Evolutionary conservation across 53 echinoderm and acorn worm species (phyloP), one percentile per base, ranked within the genome.

Genomic region (Pentamera pediparva): DNA sequence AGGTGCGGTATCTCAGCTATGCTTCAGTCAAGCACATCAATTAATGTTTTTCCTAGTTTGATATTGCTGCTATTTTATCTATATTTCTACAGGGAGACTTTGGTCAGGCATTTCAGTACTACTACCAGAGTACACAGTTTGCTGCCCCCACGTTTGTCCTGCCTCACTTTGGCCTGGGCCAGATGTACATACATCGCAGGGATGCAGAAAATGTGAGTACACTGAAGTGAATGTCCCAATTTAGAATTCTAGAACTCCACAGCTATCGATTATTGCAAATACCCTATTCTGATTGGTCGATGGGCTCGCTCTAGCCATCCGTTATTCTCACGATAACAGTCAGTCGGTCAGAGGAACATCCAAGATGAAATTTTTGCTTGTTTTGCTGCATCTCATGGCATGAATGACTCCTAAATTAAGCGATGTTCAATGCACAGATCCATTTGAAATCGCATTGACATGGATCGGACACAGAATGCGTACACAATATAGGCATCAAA

Each of bases 81-180:
- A n/a, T n/a, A n/a, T n/a, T n/a, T 28, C 18, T 25, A 19, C 62
- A 95, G 95, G 88, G 85, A 39, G 95, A 95, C 39, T 90, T 79
- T 62, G 95, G 90, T 65, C 95, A 95, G 26, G 95, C 95, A 10
- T 95, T 95, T 48, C 95, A 95, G 87, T 95, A 95, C 74, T 95
- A 95, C 81, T 95, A 95, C 80, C 95, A 95, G 65, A 84, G 90
- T 4, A 95, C 95, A 22, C 90, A 91, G 64, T 95, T 91, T 88
- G 95, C 95, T 0, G 82, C 95, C 12, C 65, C 85, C 2, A 80
- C 81, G 32, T 95, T 95, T 58, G 90, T 95, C 18, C 75, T 95
- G 29, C 87, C 95, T 40, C 89, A 89, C 77, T 95, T 95, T 83
- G 95, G 95, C 20, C 62, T 95, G 34, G 95, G 95, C 61, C 95